phyloP scores from a whole-genome alignment of 2,888 invertebrate genomes.

The Camponotus fellah region DNA sequence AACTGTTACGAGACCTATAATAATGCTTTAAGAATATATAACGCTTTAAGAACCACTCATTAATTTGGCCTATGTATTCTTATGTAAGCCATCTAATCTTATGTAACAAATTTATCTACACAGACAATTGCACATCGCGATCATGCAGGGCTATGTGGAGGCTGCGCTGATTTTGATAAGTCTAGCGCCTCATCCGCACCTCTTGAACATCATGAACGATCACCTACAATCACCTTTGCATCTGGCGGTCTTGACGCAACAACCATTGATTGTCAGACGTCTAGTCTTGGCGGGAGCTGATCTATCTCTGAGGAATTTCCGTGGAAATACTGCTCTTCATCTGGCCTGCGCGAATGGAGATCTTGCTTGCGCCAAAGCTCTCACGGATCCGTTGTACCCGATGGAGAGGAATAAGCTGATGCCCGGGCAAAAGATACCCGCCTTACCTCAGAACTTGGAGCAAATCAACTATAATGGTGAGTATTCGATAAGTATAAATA shows the following conservation, averaged over 20 bases:
- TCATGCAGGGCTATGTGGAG: slow-evolving; percentile 91
- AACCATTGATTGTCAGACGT: slow-evolving; percentile 91
- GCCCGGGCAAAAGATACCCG: slow-evolving; percentile 84
- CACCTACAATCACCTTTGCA: slow-evolving; percentile 94
- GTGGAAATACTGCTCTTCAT: slow-evolving; percentile 95
- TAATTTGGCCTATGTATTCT: neutral
- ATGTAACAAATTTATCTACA: slow-evolving; percentile 17
- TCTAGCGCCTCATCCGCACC: slow-evolving; percentile 92
- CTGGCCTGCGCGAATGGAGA: slow-evolving; percentile 92
- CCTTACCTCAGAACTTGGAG: slow-evolving; percentile 89
- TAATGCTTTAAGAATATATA: neutral
- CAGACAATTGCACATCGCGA: slow-evolving; percentile 95
- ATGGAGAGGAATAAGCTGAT: slow-evolving; percentile 85
- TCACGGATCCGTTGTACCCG: slow-evolving; percentile 90
- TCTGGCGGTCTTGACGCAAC: slow-evolving; percentile 93
- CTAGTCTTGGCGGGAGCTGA: slow-evolving; percentile 93
- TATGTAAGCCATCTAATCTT: neutral
- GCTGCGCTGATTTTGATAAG: slow-evolving; percentile 92
- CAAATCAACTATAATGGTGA: slow-evolving; percentile 95
- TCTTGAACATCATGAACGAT: slow-evolving; percentile 94
- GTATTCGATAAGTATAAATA: slow-evolving; percentile 77
- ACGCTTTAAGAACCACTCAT: neutral
- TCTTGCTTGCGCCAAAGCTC: slow-evolving; percentile 90
- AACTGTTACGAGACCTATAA: neutral
- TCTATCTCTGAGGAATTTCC: slow-evolving; percentile 88